phyloP scores from a whole-genome alignment of 2,888 invertebrate genomes.

The Netelia virgata region DNA sequence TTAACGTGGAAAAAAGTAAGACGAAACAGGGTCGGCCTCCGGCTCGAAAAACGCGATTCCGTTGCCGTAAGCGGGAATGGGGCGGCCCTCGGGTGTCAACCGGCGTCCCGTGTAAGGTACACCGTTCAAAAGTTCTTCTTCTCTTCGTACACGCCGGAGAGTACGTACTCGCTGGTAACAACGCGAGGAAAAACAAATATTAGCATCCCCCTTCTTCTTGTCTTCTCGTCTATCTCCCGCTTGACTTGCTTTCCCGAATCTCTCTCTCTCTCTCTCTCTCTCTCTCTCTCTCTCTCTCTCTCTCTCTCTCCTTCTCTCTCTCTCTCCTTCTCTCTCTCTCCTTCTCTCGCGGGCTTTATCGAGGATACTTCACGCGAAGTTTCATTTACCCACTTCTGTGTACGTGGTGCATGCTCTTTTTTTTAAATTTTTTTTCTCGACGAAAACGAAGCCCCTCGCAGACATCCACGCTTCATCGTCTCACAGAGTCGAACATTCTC shows the following conservation, averaged over 20 bases:
- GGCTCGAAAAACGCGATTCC: too few relatives aligned
- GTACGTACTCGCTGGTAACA: constrained; percentile 44
- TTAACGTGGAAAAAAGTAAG: too few relatives aligned
- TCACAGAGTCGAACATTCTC: constrained; percentile 31
- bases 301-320: not conserved
- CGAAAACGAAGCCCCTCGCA: constrained; percentile 40
- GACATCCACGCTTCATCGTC: constrained; percentile 29
- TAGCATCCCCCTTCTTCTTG: constrained; percentile 52
- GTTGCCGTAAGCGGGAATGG: too few relatives aligned
- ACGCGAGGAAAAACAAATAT: constrained; percentile 61
- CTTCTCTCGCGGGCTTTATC: not conserved
- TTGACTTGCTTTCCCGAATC: constrained; percentile 5
- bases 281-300: not conserved
- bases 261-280: not conserved
- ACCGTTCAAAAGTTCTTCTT: constrained; percentile 41
- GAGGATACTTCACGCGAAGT: constrained; percentile 43
- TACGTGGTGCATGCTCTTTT: constrained; percentile 19
- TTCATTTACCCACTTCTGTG: constrained; percentile 29
- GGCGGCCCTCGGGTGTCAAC: not conserved
- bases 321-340: not conserved
- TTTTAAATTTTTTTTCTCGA: constrained; percentile 43
- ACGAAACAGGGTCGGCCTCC: too few relatives aligned
- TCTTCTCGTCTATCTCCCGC: constrained; percentile 24
- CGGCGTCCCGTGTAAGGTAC: not conserved
- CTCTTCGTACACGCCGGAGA: constrained; percentile 9